These are phyloP conservation scores for Nettapus auritus DNA, from an alignment of 2,113 vertebrate genomes.

Conservation along the genomic window DNA sequence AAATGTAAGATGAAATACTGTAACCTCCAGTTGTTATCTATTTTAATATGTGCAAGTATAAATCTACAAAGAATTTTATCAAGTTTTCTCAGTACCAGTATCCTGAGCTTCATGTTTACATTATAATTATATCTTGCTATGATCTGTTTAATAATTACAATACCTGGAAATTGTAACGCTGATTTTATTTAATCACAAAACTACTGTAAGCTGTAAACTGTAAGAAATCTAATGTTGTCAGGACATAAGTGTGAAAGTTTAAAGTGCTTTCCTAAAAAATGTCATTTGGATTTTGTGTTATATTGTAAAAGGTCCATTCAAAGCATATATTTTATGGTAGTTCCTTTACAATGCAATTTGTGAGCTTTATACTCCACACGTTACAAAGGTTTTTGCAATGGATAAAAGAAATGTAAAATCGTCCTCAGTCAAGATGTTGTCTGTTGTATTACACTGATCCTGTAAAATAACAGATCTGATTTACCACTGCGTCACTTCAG, in stretches of 20 bases:
- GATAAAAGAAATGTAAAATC: background rate
- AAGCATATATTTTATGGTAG: conserved; percentile 36
- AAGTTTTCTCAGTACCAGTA: background rate
- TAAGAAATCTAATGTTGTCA: conserved; percentile 50
- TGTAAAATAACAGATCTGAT: background rate
- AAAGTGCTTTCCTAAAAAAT: conserved; percentile 51
- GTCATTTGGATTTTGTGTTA: conserved; percentile 41
- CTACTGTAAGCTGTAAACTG: no score
- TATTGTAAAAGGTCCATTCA: conserved; percentile 28
- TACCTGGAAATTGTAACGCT: conserved; percentile 25
- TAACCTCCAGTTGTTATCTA: background rate
- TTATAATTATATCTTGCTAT: conserved; percentile 19
- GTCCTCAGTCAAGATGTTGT: background rate
- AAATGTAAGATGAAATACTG: background rate
- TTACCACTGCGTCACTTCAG: accelerated
- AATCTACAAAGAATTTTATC: background rate
- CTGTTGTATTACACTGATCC: background rate
- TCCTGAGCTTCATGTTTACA: conserved; percentile 57
- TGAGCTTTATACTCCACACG: conserved; percentile 7
- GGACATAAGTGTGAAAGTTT: conserved; percentile 40
- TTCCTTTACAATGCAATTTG: conserved; percentile 46
- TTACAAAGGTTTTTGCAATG: background rate
- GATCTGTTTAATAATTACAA: conserved; percentile 38
- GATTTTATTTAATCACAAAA: conserved; percentile 44
- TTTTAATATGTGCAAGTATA: conserved; percentile 25